Conservation (phyloP, 2,797 vertebrate genomes). For the Ciconia nigra region DNA sequence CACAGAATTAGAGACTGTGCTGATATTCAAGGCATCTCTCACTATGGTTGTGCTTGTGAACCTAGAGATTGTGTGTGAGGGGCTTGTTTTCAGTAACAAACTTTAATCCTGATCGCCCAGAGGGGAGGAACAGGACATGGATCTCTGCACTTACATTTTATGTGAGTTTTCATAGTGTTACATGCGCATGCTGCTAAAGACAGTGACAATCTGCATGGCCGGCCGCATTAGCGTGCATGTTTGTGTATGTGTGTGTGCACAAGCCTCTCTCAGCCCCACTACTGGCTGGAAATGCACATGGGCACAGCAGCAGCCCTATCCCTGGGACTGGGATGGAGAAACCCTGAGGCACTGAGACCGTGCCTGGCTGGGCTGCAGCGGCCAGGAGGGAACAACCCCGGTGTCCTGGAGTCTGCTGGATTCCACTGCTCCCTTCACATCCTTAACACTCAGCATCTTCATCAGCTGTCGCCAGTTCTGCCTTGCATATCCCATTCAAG, state of each 20-base stretch:
- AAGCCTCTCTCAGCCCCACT: background rate
- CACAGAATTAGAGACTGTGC: background rate
- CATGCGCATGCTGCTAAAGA: accelerated
- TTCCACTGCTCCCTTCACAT: background rate
- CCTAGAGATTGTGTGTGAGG: too few species aligned
- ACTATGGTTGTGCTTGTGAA: background rate
- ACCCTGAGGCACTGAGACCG: accelerated
- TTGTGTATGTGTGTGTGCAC: too few species aligned
- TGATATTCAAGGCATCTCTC: background rate
- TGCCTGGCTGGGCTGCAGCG: accelerated
- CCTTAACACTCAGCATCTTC: background rate
- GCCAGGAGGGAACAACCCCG: background rate
- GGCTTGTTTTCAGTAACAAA: background rate
- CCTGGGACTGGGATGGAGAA: background rate
- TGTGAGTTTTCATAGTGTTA: background rate
- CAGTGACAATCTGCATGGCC: background rate
- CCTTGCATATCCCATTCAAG: background rate
- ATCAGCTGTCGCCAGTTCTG: background rate
- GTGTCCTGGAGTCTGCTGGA: background rate
- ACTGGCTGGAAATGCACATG: background rate
- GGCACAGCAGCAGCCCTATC: background rate
- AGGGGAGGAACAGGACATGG: background rate
- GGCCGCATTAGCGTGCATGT: accelerated
- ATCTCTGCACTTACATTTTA: background rate
- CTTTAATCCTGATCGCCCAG: background rate